Evolutionary conservation across 2,888 invertebrate species (phyloP), one percentile per base, ranked within the genome.

Genomic region (Oscheius onirici): DNA sequence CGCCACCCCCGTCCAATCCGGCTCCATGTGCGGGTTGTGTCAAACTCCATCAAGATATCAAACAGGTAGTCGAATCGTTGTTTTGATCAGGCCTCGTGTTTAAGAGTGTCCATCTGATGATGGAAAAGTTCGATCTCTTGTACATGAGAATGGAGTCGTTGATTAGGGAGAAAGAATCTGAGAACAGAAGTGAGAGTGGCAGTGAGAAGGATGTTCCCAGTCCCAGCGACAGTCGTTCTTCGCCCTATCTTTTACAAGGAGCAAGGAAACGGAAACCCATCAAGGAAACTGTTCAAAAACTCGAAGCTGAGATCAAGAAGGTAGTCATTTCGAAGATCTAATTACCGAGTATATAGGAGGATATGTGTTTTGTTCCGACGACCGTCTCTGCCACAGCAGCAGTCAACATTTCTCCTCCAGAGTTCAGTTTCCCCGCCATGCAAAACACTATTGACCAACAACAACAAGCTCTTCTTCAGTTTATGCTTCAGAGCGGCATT

Each of bases 231-330:
- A 75, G 77, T 34, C 68, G 75, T 3, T 69, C 65, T 6, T 79
- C 79, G 11, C 79, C 79, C 17, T 49, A 46, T 15, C 60, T 69
- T 3, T 28, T 49, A 3, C 72, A 68, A 13, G 84, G 84, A n/a
- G 69, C 77, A 51, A 51, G 81, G 22, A 84, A 84, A 72, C 69
- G 84, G 20, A 84, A 84, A 68, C 82, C 83, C 22, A 77, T 78
- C 20, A 82, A 83, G 44, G 80, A 81, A 24, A 66, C 75, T 3
- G 71, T 83, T 34, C 76, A 77, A 13, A 77, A 77, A 63, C 44
- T 80, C 24, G 57, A 34, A 34, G 34, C 74, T 11, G 63, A 44
- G 46, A 24, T 34, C 2, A 63, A 70, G 28, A 54, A 54, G 52
- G 70, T 70, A 44, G n/a, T n/a, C 28, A 43, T 15, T 60, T 60